phyloP scores from a whole-genome alignment of 2,797 vertebrate species.

The Neosalanx taihuensis region DNA sequence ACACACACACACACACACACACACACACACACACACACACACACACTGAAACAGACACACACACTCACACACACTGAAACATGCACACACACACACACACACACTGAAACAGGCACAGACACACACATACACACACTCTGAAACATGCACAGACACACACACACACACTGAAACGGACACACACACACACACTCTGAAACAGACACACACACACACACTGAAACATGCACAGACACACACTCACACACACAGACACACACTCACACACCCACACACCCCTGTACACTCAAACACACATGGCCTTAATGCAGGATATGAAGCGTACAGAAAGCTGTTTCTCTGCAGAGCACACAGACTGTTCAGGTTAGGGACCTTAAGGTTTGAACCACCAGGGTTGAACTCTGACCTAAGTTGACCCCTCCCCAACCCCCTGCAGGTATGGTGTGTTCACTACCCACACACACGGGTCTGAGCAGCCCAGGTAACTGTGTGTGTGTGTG shows the following conservation, averaged over 20 bases:
- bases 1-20: conserved; percentile 2
- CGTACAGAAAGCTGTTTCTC: not conserved
- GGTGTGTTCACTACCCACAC: conserved; percentile 69
- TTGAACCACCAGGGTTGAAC: not conserved
- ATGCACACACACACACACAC: not conserved
- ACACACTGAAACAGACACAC: not conserved
- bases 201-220: not conserved
- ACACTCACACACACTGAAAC: not conserved
- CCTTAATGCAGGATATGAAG: not conserved
- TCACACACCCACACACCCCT: not conserved
- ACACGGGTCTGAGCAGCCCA: conserved; percentile 70
- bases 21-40: not conserved
- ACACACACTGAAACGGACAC: conserved; percentile 35
- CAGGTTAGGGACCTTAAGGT: not conserved
- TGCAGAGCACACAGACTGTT: not conserved
- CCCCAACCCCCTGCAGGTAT: conserved; percentile 69
- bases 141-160: not conserved
- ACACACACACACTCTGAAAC: not conserved
- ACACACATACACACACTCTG: not conserved
- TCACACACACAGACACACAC: conserved; percentile 1
- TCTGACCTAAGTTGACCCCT: conserved; percentile 45
- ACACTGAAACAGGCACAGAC: not conserved
- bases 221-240: not conserved
- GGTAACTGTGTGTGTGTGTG: conserved; percentile 60
- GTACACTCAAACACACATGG: conserved; percentile 30